Percentiles rank a stretch among this genome's conserved stretches.
Conservation (phyloP, 2,797 vertebrate species). For the Pangasius larnaudii region DNA sequence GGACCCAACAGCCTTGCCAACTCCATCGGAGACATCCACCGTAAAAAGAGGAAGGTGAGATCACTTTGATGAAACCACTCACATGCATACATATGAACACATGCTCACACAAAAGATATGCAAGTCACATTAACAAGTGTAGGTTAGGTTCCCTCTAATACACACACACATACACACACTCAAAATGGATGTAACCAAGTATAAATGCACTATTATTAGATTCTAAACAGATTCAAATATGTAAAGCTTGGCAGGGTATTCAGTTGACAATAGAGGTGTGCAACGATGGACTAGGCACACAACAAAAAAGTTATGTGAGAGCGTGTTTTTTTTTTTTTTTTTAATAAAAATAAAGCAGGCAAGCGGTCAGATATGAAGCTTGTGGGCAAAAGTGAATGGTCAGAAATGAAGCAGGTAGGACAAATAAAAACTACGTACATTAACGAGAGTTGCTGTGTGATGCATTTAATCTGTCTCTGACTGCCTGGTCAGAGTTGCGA, state of each 20-base stretch:
- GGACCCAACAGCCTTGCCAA: slow-evolving; percentile 94
- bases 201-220: neutral
- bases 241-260: neutral
- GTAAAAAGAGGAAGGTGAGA: slow-evolving; percentile 91
- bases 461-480: neutral
- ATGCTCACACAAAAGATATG: neutral
- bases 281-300: neutral
- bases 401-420: neutral
- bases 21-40: slow-evolving; percentile 95
- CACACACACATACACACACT: neutral
- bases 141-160: neutral
- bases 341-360: neutral
- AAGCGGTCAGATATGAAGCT: neutral
- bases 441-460: neutral
- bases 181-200: neutral
- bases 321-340: no score
- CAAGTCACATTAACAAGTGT: neutral
- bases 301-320: neutral
- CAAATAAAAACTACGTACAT: neutral
- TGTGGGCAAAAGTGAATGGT: neutral
- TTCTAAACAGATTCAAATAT: neutral
- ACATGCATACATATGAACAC: slow-evolving; percentile 13
- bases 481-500: neutral
- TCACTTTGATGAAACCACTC: neutral
- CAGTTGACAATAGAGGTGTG: neutral